A percentile compares a stretch with the other conserved stretches of the same genome.
Conservation (phyloP, 2,113 vertebrate genomes). For the Psittacula cyanocephala region DNA sequence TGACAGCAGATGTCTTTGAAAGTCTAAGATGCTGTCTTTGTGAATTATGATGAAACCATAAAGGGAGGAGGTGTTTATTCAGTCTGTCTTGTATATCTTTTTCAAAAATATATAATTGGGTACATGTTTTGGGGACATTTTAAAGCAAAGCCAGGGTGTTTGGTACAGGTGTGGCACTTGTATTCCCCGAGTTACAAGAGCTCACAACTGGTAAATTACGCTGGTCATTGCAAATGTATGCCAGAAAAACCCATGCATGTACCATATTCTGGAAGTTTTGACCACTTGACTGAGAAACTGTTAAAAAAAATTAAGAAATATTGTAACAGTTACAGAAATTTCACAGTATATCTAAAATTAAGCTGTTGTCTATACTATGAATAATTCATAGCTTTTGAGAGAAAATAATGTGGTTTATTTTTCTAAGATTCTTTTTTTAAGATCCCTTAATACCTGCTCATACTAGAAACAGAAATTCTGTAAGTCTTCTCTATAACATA, state of each 20-base stretch:
- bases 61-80: not conserved
- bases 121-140: not conserved
- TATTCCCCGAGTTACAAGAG: not conserved
- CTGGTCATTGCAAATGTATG: fast-evolving
- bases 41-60: not conserved
- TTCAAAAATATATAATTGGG: not conserved
- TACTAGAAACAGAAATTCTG: not conserved
- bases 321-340: not conserved
- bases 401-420: not conserved
- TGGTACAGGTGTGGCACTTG: not conserved
- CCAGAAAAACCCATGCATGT: not conserved
- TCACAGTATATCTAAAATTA: not conserved
- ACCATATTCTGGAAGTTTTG: not conserved
- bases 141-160: not conserved
- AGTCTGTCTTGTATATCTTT: not conserved
- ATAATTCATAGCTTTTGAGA: not conserved
- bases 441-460: not conserved
- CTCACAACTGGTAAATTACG: not conserved
- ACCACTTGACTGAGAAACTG: not conserved
- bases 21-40: not conserved
- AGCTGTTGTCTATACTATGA: not conserved
- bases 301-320: not conserved
- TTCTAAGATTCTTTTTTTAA: not conserved
- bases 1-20: constrained; percentile 24
- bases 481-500: not conserved